Evolutionary conservation across 2,888 invertebrate species (phyloP).

Genomic region (Sicus ferrugineus): DNA sequence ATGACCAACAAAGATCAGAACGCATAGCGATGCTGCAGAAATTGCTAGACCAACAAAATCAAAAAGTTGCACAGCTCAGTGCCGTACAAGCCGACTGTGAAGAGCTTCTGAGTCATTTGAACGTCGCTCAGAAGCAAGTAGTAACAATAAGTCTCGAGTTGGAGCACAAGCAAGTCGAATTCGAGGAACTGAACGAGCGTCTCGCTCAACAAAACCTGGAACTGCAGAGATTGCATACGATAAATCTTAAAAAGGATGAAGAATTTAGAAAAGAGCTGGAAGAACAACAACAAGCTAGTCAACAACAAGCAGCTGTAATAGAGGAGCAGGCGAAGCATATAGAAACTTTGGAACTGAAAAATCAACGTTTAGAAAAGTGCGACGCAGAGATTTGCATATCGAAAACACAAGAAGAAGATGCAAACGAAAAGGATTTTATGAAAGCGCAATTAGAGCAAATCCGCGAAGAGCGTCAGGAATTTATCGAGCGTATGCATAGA

Average conservation of each 20-base stretch:
- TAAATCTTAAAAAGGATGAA: conserved; percentile 27
- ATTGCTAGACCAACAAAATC: conserved; percentile 51
- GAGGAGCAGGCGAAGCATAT: conserved; percentile 36
- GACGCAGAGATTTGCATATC: conserved; percentile 35
- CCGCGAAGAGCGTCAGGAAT: conserved; percentile 34
- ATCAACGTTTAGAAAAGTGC: conserved; percentile 25
- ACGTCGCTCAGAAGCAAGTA: conserved; percentile 48
- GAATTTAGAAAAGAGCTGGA: conserved; percentile 33
- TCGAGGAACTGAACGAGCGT: conserved; percentile 55
- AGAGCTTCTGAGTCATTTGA: conserved; percentile 50
- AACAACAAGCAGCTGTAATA: conserved; percentile 40
- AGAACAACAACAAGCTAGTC: conserved; percentile 47
- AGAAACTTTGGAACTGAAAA: conserved; percentile 35
- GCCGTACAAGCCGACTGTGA: conserved; percentile 56
- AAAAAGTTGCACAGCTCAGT: conserved; percentile 51
- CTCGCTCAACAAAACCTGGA: conserved; percentile 57
- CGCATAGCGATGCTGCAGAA: conserved; percentile 48
- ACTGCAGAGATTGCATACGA: conserved; percentile 50
- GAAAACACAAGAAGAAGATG: conserved; percentile 36
- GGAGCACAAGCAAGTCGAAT: conserved; percentile 48
- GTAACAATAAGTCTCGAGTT: conserved; percentile 47
- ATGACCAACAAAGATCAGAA: conserved; percentile 33
- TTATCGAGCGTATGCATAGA: conserved; percentile 29
- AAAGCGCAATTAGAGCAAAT: conserved; percentile 47
- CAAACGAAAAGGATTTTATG: conserved; percentile 42